A percentile compares a stretch with the other conserved stretches of the same genome.
phyloP scores from a whole-genome alignment of 2,113 vertebrate genomes.

The Pterocles orientalis region DNA sequence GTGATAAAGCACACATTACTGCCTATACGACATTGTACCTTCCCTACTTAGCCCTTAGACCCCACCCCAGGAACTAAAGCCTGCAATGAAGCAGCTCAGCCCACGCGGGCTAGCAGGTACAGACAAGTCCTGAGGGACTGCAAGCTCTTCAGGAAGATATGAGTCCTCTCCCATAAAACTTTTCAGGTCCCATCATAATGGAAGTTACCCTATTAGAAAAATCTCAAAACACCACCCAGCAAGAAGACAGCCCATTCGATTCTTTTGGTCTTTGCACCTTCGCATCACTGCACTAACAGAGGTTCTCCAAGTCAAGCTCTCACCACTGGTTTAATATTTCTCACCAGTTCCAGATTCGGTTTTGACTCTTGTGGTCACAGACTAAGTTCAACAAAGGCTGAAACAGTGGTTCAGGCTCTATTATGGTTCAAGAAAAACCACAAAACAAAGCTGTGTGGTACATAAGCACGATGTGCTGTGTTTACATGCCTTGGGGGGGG shows the following conservation, averaged over 20 bases:
- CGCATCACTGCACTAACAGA: neutral
- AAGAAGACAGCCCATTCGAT: neutral
- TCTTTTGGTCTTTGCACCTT: neutral
- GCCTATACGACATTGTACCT: neutral
- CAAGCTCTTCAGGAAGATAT: neutral
- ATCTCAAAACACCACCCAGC: neutral
- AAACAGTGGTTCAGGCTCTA: neutral
- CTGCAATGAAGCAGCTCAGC: neutral
- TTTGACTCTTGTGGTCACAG: neutral
- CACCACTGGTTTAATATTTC: neutral
- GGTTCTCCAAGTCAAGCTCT: neutral
- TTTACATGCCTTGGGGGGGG: neutral
- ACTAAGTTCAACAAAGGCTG: neutral
- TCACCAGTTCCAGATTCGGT: neutral
- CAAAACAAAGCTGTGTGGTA: neutral
- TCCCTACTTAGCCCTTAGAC: neutral
- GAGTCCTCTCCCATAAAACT: neutral
- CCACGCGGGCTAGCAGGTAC: rapidly evolving
- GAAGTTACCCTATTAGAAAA: neutral
- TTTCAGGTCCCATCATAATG: neutral
- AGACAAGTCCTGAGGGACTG: neutral
- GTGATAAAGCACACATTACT: neutral
- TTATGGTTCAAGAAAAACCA: neutral
- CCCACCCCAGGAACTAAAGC: neutral
- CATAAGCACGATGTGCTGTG: neutral